Base-by-base conservation (phyloP, 2,113 vertebrate species). In the Hippocampus zosterae region DNA sequence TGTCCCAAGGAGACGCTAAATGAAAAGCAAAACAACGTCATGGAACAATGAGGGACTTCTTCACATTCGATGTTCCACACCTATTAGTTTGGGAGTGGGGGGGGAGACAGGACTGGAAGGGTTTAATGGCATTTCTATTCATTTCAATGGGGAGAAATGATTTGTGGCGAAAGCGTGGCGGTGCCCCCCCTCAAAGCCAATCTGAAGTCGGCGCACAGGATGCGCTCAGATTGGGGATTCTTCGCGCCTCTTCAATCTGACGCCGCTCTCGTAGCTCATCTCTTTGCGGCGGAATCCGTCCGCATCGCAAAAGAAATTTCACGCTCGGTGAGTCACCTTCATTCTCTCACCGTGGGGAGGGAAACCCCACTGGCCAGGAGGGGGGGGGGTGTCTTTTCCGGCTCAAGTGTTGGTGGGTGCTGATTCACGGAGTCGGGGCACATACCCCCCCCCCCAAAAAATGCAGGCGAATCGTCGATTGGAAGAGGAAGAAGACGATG, bases 231-330 rank as follows among this genome's bases (percentile, higher is more conserved):
- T 57, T 27, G 5, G 27, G 3, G 55, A 57, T 57, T 4, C 13
- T 57, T 55, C 10, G n/a, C n/a, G 52, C 21, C 23, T 23, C 13
- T 11, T 25, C 25, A 55, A 57, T 57, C 55, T 27, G 2, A 19
- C 15, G 11, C 1, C 15, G 10, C 27, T 57, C 55, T 57, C 55
- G 3, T 57, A 15, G 9, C 55, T 57, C 23, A 29, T 55, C 21
- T 23, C 8, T n/a, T 55, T 9, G 8, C 52, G 11, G 52, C 21
- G 1, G 52, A 90, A 88, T 89, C 80, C 88, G 73, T 68, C 72
- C 64, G 79, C 88, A 85, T 80, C 76, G 76, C 71, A 80, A 84
- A 83, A 78, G 85, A 90, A 89, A 37, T 91, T 82, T 77, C 86
- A 83, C 82, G 87, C 84, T 12, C 79, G 72, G 78, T 90, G 82